Evolutionary conservation across 2,113 vertebrate species (phyloP), one percentile per base, ranked within the genome.

Genomic region (Gopherus flavomarginatus): DNA sequence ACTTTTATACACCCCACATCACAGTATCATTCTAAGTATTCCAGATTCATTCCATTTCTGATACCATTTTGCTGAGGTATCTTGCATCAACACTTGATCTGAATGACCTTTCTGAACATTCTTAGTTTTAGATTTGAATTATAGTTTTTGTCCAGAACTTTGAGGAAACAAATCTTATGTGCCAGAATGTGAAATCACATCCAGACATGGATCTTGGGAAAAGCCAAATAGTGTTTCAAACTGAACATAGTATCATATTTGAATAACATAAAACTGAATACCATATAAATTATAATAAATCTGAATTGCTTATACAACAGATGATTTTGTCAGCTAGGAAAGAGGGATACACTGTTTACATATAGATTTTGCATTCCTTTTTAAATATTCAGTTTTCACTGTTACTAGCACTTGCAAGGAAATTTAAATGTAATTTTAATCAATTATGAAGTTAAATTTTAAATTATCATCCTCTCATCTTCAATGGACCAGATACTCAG

Each of bases 191-290:
- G 89, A 95, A 95, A 62, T 87, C 54, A 80, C 1, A 56, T 87
- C 38, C 42, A 91, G 31, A 95, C 79, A 22, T 88, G 62, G 44
- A 27, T 89, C 78, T 89, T 69, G 62, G 8, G 35, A 2, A 91
- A 97, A 92, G 87, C 29, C 49, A 57, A 96, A 56, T 47, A 93
- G 8, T 88, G 69, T 91, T 95, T 94, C 85, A 96, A 92, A 35
- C 5, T 85, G 7, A 90, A 85, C 81, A 92, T 88, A 86, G 83
- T 54, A 94, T 88, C 17, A 62, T 69, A 16, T 90, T 93, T 96
- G 53, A 98, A 97, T 92, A 94, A 85, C 85, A 87, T 88, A 44
- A 93, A 90, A 91, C 17, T 88, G 44, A 7, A 80, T 89, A 69
- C 90, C 77, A 16, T 92, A 65, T 4, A 92, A 96, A 87, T 93